A percentile compares a stretch with the other conserved stretches of the same genome.
phyloP scores from a whole-genome alignment of 2,797 vertebrate genomes.

The Hypotaenidia okinawae region DNA sequence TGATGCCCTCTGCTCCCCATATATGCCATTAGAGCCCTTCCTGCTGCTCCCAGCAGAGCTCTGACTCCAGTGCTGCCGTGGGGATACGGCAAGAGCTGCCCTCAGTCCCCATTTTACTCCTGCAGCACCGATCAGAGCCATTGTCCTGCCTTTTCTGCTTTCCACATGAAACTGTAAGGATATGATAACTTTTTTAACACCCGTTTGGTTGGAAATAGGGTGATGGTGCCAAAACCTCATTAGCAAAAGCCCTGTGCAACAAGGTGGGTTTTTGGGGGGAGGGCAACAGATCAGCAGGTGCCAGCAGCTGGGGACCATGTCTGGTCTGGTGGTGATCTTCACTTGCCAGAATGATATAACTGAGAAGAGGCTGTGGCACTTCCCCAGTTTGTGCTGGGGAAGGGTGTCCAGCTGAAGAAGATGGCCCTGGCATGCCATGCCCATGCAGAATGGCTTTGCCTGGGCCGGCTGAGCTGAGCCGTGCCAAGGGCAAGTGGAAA shows the following conservation, averaged over 20 bases:
- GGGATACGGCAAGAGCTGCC: background rate
- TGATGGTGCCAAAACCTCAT: background rate
- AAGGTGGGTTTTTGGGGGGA: background rate
- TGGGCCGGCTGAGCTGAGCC: background rate
- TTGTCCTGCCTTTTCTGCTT: background rate
- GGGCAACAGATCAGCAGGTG: background rate
- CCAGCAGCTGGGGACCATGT: fast-evolving
- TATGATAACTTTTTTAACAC: background rate
- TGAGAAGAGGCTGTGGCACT: background rate
- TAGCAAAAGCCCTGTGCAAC: background rate
- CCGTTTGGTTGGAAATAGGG: background rate
- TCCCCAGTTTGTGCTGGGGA: too few relatives aligned
- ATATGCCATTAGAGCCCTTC: too few relatives aligned
- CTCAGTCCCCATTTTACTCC: background rate
- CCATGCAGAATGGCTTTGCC: background rate
- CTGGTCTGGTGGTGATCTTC: fast-evolving
- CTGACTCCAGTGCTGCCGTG: background rate
- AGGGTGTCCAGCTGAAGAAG: background rate
- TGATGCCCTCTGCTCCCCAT: background rate
- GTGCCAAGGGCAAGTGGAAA: background rate
- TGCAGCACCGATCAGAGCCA: fast-evolving
- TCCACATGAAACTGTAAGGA: background rate
- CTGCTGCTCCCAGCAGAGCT: too few relatives aligned
- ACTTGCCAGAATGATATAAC: background rate
- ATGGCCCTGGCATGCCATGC: fast-evolving